Base-by-base conservation (phyloP, 1,140 invertebrate species). In the Triops cancriformis region DNA sequence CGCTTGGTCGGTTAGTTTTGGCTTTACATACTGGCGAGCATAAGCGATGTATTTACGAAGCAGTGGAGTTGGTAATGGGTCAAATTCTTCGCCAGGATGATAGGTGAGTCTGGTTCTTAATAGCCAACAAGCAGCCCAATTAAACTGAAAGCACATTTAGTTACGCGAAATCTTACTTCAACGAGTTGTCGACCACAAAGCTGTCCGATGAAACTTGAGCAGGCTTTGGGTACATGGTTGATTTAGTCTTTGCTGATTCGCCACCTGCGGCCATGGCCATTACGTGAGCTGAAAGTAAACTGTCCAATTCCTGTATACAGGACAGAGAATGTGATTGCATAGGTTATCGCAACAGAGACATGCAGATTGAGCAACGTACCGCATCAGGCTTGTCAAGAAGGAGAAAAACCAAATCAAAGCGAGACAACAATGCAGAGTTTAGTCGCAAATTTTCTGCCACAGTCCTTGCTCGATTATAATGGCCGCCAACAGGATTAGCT, bases 361-460 rank as follows among this genome's bases (percentile, higher is more conserved):
- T 6, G 14, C 18, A 76, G n/a, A 27, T 7, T n/a, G 72, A 72
- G 74, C 74, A 7, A 82, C 72, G 83, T 84, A 89, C 91, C 86
- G 88, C 89, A 86, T 95, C 89, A 23, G 95, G 93, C 83, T 90
- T 88, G 85, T 98, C 97, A 10, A 97, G 82, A 11, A 98, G 86
- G 76, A 98, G 91, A 84, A 97, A 98, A 51, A 97, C 90, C 72
- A 98, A 85, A 86, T 98, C 96, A 86, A 98, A 98, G 85, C 96
- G 87, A 5, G 94, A 97, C 4, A 98, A 84, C 73, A 98, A 86
- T 3, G 96, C 90, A 31, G 91, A 89, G 79, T 90, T 91, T 79
- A 98, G 90, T 84, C 92, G 93, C 75, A 98, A 88, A 86, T 98
- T 98, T 86, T 98, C 94, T 7, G 90, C 87, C 1, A 98, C 89